Evolutionary conservation across 2,888 invertebrate species (phyloP).

Genomic region (Eurois occulta): DNA sequence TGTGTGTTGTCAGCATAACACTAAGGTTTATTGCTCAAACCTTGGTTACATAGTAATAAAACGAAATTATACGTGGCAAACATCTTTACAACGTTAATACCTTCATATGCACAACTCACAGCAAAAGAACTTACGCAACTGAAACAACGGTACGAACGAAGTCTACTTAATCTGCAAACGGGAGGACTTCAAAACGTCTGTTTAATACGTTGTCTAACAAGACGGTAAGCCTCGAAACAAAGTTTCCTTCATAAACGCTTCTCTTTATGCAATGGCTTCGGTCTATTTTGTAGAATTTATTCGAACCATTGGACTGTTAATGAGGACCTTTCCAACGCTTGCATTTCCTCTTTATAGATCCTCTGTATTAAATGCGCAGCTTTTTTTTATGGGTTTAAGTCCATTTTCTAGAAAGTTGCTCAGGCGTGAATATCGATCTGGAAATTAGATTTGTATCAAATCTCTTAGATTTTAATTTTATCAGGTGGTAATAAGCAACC

Average conservation of each 20-base stretch:
- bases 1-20: neutral
- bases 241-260: slow-evolving; percentile 70
- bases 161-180: slow-evolving; percentile 48
- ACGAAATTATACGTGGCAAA: slow-evolving; percentile 20
- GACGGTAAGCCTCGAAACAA: slow-evolving; percentile 66
- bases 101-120: slow-evolving; percentile 31
- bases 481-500: neutral
- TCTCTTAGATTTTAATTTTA: neutral
- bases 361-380: slow-evolving; percentile 49
- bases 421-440: slow-evolving; percentile 19
- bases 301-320: slow-evolving; percentile 76
- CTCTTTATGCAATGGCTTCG: slow-evolving; percentile 75
- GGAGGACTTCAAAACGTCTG: slow-evolving; percentile 50
- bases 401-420: slow-evolving; percentile 17
- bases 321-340: slow-evolving; percentile 66
- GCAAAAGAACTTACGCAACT: slow-evolving; percentile 22
- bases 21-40: neutral
- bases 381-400: slow-evolving; percentile 42
- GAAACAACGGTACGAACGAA: slow-evolving; percentile 40
- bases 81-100: slow-evolving; percentile 17
- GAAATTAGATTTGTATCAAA: slow-evolving; percentile 6
- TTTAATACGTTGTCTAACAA: slow-evolving; percentile 62
- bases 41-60: neutral
- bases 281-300: slow-evolving; percentile 71
- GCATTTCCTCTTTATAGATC: slow-evolving; percentile 66